phyloP scores from a whole-genome alignment of 2,113 vertebrate species.

The Petroica traversi region DNA sequence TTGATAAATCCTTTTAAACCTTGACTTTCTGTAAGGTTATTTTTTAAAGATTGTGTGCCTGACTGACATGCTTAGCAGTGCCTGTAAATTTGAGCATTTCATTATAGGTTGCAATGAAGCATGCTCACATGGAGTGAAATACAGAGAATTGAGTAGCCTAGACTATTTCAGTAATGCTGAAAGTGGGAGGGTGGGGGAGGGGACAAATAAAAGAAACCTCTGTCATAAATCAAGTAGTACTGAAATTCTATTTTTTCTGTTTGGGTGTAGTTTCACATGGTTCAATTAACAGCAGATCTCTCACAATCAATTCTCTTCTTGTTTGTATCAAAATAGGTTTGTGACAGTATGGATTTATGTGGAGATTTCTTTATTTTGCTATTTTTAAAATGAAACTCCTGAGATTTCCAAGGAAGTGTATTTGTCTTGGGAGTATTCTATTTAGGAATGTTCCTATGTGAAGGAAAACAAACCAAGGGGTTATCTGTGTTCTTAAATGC shows the following conservation, averaged over 20 bases:
- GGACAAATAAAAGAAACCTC: conserved; percentile 32
- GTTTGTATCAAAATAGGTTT: neutral
- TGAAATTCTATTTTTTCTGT: conserved; percentile 51
- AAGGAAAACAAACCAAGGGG: neutral
- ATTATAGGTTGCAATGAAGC: conserved; percentile 97
- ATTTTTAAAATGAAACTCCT: neutral
- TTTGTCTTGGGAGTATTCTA: neutral
- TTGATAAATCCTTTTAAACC: conserved; percentile 98
- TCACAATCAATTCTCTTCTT: neutral
- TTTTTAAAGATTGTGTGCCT: conserved; percentile 94
- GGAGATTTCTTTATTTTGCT: neutral
- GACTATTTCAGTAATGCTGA: conserved; percentile 84
- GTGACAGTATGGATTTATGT: neutral
- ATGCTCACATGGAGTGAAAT: conserved; percentile 85
- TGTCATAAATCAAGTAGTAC: conserved; percentile 52
- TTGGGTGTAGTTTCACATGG: conserved; percentile 33
- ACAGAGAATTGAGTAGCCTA: conserved; percentile 78
- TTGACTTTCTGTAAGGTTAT: conserved; percentile 87
- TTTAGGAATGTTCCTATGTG: neutral
- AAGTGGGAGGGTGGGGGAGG: neutral
- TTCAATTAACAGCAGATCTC: conserved; percentile 30
- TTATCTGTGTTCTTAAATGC: neutral
- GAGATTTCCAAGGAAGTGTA: neutral
- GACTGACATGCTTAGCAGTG: conserved; percentile 94
- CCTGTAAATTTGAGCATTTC: conserved; percentile 99